Base-by-base conservation (phyloP, 2,888 invertebrate species). In the Griposia aprilina region DNA sequence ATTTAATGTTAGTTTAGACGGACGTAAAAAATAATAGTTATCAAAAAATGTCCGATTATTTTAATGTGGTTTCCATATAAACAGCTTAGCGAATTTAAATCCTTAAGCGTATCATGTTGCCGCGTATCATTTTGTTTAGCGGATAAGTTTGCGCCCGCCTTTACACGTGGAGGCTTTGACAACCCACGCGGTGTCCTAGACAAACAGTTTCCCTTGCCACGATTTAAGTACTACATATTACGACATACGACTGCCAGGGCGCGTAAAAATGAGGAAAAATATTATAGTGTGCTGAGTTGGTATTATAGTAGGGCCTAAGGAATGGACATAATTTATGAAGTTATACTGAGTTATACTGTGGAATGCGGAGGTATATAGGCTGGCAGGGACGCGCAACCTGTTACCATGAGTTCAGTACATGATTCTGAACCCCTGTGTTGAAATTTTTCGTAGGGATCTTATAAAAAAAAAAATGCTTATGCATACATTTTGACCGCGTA, bases 161-260 rank as follows among this genome's bases (percentile, higher is more conserved):
- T 85, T 84, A 81, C 70, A 80, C 23, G 81, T 80, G 87, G 82
- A 90, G 89, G 82, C 87, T 88, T 89, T 87, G 86, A 87, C 86
- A 86, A 82, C 89, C 90, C 91, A 90, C 89, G 89, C 88, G 87
- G 87, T 89, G 90, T 90, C 92, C 92, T 93, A 91, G 90, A 86
- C 90, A 94, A 93, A 94, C 93, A 93, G 82, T 90, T 88, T 84
- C 88, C 67, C 83, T 89, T 86, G 87, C 88, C 88, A 87, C 82
- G 82, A 88, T 91, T 90, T 87, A n/a, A n/a, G n/a, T n/a, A 83
- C 87, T 86, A 87, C 85, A 88, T 85, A 85, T 83, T 85, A 87
- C 83, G 78, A 80, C 75, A 82, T 76, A 73, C 36, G 41, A 76
- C 66, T 55, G 76, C 78, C 82, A 78, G 71, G 41, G 15, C n/a